Conservation (phyloP, 2,113 vertebrate species). For the human region GRCh38 chr3:95506001-95506500, state of each 20-base stretch:
- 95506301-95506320: constrained; percentile 61
- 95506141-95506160: not conserved
- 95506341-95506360: constrained; percentile 55
- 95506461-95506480: not conserved
- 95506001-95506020: not conserved
- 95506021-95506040: not conserved
- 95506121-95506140: not conserved
- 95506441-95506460: constrained; percentile 19
- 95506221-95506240: constrained; percentile 19
- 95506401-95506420: not conserved
- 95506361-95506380: not conserved
- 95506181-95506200: not conserved
- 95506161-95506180: not conserved
- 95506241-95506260: not conserved
- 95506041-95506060: not conserved
- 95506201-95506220: not conserved
- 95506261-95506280: constrained; percentile 16
- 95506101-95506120: not conserved
- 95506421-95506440: not conserved
- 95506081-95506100: not conserved
- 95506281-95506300: constrained; percentile 3
- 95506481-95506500: constrained; percentile 21
- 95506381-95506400: not conserved
- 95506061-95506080: not conserved
- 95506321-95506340: constrained; percentile 58